Percentiles rank a stretch among this genome's conserved stretches.
Conservation (phyloP, 2,888 invertebrate genomes). For the Dascillus cervinus region DNA sequence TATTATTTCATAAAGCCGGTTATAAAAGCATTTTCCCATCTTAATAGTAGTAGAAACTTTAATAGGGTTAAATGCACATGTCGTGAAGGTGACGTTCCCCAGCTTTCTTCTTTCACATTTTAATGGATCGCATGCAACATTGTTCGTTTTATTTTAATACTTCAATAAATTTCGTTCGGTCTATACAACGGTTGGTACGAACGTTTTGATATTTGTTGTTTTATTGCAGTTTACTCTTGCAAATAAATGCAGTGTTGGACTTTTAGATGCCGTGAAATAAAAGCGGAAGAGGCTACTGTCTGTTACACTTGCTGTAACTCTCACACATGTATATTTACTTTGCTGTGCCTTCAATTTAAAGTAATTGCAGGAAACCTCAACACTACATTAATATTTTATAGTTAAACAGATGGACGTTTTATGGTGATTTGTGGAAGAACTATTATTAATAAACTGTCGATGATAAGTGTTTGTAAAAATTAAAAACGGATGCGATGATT, state of each 20-base stretch:
- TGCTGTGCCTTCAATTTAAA: no score
- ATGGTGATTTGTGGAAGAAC: no score
- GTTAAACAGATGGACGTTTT: no score
- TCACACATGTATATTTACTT: no score
- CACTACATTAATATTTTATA: no score
- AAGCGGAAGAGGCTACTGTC: no score
- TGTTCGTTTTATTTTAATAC: constrained; percentile 19
- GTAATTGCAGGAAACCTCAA: no score
- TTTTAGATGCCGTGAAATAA: constrained; percentile 11
- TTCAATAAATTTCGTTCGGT: constrained; percentile 15
- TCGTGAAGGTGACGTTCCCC: neutral
- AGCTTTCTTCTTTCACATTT: constrained; percentile 6
- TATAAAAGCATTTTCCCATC: constrained; percentile 5
- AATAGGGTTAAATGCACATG: neutral
- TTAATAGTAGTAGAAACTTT: neutral
- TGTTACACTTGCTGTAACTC: no score
- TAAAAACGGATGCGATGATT: no score
- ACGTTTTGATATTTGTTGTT: constrained; percentile 9
- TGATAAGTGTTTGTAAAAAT: no score
- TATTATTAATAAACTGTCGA: no score
- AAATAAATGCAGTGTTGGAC: constrained; percentile 10
- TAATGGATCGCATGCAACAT: constrained; percentile 18
- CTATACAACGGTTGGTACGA: constrained; percentile 12
- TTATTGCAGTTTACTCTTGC: constrained; percentile 9
- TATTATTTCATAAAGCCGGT: constrained; percentile 14